Base-by-base conservation (phyloP, 2,888 invertebrate species). In the Drosophila greeni region DNA sequence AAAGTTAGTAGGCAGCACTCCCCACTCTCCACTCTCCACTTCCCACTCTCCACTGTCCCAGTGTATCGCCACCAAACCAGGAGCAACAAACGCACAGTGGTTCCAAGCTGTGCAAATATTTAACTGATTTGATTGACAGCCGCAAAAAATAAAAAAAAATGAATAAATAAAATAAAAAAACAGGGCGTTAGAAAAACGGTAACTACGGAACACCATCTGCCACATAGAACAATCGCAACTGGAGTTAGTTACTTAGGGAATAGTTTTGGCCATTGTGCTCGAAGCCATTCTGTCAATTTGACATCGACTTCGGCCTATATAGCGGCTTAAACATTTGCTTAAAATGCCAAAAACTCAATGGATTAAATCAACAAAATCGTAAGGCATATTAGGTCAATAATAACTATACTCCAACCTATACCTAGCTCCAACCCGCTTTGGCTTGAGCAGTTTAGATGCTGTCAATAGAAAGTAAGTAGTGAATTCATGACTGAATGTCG, bases 51-150 rank as follows among this genome's bases (percentile, higher is more conserved):
- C 26, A 26, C 29, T 53, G 40, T 58, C 59, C 60, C 42, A 59
- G 58, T 59, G 59, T 59, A 29, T 14, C 16, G 16, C 16, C 23
- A 23, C n/a, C 57, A 29, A 23, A 23, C 31, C 43, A 59, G 60
- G 37, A 60, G 59, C 59, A 60, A 60, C 59, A 60, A 59, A 59
- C 60, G 64, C 54, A 64, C 66, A 64, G 64, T 64, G 64, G 66
- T 65, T 12, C 16, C 20, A 45, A 45, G 62, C 64, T 65, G 33
- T 51, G 29, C 34, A 31, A 62, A 37, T 51, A 64, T 61, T 60
- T 59, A 45, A 45, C 45, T 36, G 40, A 49, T 61, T 62, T 62
- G 52, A 62, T 62, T 62, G 64, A 62, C 42, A 58, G 43, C 43
- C 36, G 36, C n/a, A n/a, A 14, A 37, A 34, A 18, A 59, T 20